Conservation (phyloP, 1,140 invertebrate species). For the Halictus rubicundus region DNA sequence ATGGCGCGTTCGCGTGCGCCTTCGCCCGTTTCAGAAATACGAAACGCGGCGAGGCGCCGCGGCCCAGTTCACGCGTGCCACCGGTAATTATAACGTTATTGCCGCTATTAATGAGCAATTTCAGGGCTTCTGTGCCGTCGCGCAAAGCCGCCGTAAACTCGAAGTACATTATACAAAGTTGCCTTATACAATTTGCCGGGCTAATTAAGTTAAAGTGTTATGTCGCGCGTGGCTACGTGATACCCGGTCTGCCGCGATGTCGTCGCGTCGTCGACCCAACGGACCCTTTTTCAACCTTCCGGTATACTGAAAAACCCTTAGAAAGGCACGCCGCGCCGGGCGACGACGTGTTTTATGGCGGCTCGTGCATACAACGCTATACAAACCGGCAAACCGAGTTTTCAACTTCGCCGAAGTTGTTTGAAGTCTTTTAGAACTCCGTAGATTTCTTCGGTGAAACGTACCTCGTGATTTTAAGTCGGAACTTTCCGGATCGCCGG, state of each 20-base stretch:
- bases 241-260: neutral
- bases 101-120: slow-evolving; percentile 67
- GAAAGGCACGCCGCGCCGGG: neutral
- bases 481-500: too few species aligned
- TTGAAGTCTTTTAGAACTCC: slow-evolving; percentile 10
- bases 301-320: neutral
- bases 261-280: too few species aligned
- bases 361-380: too few species aligned
- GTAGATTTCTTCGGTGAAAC: neutral
- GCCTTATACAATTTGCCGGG: slow-evolving; percentile 62
- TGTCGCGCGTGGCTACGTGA: slow-evolving; percentile 21
- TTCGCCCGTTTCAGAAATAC: neutral
- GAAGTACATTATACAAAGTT: slow-evolving; percentile 58
- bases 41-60: neutral
- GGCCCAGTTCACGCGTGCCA: slow-evolving; percentile 40
- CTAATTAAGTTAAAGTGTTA: slow-evolving; percentile 64
- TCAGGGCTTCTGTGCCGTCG: slow-evolving; percentile 51
- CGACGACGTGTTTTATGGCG: neutral
- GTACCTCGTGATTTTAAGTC: neutral
- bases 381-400: slow-evolving; percentile 3
- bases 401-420: neutral
- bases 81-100: slow-evolving; percentile 62
- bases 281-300: neutral
- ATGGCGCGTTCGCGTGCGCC: neutral
- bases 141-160: slow-evolving; percentile 48